Percentiles rank a stretch among this genome's conserved stretches.
Evolutionary conservation across 2,797 vertebrate genomes (phyloP).

Genomic region (Lacerta viridis): DNA sequence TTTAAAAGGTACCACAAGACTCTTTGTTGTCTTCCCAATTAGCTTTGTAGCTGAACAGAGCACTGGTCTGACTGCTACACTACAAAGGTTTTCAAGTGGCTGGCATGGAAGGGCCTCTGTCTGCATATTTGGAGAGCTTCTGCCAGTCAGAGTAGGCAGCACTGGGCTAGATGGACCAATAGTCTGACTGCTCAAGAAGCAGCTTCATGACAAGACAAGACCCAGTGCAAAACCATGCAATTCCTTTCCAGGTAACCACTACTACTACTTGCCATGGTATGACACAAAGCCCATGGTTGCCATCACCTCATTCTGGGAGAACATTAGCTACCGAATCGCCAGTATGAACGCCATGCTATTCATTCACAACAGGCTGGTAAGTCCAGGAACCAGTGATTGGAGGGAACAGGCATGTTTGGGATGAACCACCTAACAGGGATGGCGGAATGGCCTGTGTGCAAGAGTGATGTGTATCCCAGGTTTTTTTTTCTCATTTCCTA

Average conservation of each 20-base stretch:
- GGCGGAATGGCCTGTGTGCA: no score
- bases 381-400: constrained; percentile 24
- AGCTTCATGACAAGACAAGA: no score
- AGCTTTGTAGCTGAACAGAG: not conserved
- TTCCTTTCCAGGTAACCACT: constrained; percentile 67
- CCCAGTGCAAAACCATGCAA: not conserved
- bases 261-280: constrained; percentile 80
- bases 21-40: no score
- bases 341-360: constrained; percentile 71
- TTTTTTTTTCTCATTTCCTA: not conserved
- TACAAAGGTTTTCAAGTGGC: not conserved
- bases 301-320: constrained; percentile 78
- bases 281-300: constrained; percentile 78
- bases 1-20: no score
- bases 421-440: not conserved
- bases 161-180: not conserved
- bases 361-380: constrained; percentile 72
- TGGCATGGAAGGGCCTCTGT: not conserved
- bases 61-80: no score
- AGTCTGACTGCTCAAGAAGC: not conserved
- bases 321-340: constrained; percentile 65
- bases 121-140: not conserved
- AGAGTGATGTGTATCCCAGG: no score
- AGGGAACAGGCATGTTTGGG: not conserved
- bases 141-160: not conserved